A percentile compares a stretch with the other conserved stretches of the same genome.
Evolutionary conservation across 2,113 vertebrate genomes (phyloP).

Genomic region (Trematocara macrostoma): DNA sequence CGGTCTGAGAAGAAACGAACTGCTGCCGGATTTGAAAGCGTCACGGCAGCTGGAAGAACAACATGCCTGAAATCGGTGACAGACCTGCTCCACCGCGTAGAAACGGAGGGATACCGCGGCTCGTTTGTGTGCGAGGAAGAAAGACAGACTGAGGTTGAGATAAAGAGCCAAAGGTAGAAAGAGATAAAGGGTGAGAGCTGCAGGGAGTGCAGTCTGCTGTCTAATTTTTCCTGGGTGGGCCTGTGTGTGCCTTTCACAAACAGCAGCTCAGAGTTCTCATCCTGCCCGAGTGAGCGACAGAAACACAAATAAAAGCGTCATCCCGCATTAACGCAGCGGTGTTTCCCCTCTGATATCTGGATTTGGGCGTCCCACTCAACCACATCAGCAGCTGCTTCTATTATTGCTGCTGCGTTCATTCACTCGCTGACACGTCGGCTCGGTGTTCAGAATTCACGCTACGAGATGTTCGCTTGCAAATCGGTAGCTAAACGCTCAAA

Average conservation of each 20-base stretch:
- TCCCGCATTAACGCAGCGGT: neutral
- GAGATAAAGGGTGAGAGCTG: constrained; percentile 2
- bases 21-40: neutral
- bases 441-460: accelerated
- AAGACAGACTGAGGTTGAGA: neutral
- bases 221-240: neutral
- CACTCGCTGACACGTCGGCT: neutral
- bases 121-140: neutral
- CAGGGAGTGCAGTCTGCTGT: neutral
- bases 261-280: neutral
- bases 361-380: neutral
- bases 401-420: neutral
- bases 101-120: neutral
- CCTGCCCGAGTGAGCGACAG: neutral
- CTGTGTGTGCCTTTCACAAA: neutral
- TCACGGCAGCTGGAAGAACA: neutral
- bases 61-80: constrained; percentile 1
- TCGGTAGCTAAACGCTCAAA: neutral
- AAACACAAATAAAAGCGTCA: neutral
- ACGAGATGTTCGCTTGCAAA: neutral
- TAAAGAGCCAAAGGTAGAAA: constrained; percentile 31
- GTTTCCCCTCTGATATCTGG: neutral
- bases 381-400: neutral
- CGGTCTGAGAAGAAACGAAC: neutral
- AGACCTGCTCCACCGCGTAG: neutral